Conservation (phyloP, 35 echinoderm and acorn worm genomes). For the Holothuria glaberrima region DNA sequence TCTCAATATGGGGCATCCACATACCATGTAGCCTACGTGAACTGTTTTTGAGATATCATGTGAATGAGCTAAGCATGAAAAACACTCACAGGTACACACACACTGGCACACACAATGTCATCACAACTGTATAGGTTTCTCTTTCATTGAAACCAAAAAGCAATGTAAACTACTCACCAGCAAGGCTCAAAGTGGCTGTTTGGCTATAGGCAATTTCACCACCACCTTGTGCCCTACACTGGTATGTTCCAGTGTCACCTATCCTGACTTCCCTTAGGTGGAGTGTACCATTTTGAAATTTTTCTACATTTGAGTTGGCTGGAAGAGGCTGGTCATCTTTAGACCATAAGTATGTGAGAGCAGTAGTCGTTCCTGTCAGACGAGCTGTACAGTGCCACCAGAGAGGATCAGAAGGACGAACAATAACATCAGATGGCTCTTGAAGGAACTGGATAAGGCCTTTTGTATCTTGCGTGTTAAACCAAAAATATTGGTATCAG, state of each 20-base stretch:
- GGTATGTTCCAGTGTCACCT: conserved; percentile 44
- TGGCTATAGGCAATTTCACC: conserved; percentile 37
- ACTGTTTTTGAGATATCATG: too few relatives aligned
- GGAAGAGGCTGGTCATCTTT: conserved; percentile 8
- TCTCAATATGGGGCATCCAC: too few relatives aligned
- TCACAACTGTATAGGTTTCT: too few relatives aligned
- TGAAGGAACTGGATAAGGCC: conserved; percentile 54
- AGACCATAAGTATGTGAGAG: conserved; percentile 30
- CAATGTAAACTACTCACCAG: conserved; percentile 5
- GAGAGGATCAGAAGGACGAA: conserved; percentile 3
- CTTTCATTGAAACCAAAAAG: background rate
- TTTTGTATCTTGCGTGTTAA: background rate
- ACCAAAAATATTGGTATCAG: too few relatives aligned
- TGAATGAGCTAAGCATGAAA: too few relatives aligned
- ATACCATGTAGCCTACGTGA: too few relatives aligned
- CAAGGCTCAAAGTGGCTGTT: conserved; percentile 34
- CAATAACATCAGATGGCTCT: conserved; percentile 33
- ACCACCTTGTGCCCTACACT: conserved; percentile 45
- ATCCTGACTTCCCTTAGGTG: conserved; percentile 33
- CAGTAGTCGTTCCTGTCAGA: background rate
- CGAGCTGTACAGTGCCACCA: conserved; percentile 59
- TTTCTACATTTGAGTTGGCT: conserved; percentile 28
- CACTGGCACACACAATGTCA: too few relatives aligned
- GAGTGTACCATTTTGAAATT: conserved; percentile 61
- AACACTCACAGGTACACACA: too few relatives aligned